Percentiles rank a stretch among this genome's conserved stretches.
These are phyloP conservation scores for Ibidorhyncha struthersii DNA, from an alignment of 2,113 vertebrate species.

Conservation along the genomic window DNA sequence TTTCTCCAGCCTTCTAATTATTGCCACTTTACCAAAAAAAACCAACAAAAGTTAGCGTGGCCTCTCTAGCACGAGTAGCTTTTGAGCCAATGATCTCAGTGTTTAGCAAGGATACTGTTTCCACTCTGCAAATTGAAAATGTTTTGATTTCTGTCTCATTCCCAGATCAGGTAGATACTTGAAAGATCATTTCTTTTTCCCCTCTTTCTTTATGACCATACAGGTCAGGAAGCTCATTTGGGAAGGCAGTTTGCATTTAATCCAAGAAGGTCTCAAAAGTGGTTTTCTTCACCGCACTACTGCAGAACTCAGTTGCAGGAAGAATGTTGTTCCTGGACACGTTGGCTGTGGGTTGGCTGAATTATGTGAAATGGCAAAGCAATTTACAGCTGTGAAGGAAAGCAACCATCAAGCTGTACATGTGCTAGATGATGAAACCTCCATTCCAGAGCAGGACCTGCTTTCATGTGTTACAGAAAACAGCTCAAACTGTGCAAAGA, in stretches of 20 bases:
- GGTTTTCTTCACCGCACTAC: conserved; percentile 73
- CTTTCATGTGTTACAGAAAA: conserved; percentile 84
- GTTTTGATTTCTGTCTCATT: not conserved
- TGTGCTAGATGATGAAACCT: conserved; percentile 50
- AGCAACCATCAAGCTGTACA: conserved; percentile 41
- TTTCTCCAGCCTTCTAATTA: not conserved
- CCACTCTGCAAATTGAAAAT: not conserved
- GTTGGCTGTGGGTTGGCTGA: conserved; percentile 78
- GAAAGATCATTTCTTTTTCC: not conserved
- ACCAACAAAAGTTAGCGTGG: not conserved
- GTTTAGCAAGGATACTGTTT: not conserved
- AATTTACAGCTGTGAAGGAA: conserved; percentile 70
- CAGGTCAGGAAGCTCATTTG: conserved; percentile 85
- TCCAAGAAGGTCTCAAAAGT: conserved; percentile 78
- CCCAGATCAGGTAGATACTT: not conserved
- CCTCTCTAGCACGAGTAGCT: not conserved
- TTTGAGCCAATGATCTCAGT: not conserved
- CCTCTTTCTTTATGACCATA: not conserved
- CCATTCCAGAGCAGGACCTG: conserved; percentile 76
- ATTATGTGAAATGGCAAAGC: conserved; percentile 92
- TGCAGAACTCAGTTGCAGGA: not conserved
- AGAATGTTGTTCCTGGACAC: not conserved
- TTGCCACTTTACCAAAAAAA: not conserved
- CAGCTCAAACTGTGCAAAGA: conserved; percentile 60
- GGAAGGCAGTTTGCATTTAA: conserved; percentile 80